A percentile compares a stretch with the other conserved stretches of the same genome.
Evolutionary conservation across 2,888 invertebrate genomes (phyloP).

Genomic region (Rotaria magnacalcarata): DNA sequence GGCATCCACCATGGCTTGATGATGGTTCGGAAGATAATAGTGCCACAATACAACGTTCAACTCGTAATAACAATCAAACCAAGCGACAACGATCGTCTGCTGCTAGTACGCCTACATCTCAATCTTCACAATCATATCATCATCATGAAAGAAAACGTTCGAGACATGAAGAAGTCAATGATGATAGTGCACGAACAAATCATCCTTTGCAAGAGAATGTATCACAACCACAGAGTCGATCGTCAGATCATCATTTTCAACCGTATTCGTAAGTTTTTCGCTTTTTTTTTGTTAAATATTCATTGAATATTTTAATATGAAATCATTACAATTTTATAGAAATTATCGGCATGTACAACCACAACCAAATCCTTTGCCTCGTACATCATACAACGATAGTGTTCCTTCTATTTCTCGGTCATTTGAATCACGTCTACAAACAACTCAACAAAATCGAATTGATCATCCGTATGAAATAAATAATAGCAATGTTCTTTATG

Average conservation of each 20-base stretch:
- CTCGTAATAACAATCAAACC: not conserved
- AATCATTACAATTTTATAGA: not conserved
- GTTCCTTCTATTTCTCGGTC: not conserved
- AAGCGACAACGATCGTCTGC: not conserved
- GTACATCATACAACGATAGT: not conserved
- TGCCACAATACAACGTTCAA: not conserved
- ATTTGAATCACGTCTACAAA: not conserved
- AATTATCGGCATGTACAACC: not conserved
- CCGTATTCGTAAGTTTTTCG: not conserved
- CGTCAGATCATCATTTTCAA: not conserved
- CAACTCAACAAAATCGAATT: not conserved
- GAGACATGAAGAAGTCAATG: not conserved
- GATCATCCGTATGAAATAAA: not conserved
- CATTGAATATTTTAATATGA: not conserved
- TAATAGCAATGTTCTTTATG: not conserved
- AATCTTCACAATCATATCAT: not conserved
- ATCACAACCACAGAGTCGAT: not conserved
- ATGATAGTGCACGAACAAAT: not conserved
- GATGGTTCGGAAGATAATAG: not conserved
- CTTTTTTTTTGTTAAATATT: not conserved
- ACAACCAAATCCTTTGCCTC: not conserved
- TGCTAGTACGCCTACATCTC: not conserved
- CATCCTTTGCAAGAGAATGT: not conserved
- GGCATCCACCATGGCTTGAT: not conserved
- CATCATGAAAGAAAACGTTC: conserved; percentile 3